Evolutionary conservation across 2,113 vertebrate species (phyloP).

Genomic region (Cyanoderma ruficeps): DNA sequence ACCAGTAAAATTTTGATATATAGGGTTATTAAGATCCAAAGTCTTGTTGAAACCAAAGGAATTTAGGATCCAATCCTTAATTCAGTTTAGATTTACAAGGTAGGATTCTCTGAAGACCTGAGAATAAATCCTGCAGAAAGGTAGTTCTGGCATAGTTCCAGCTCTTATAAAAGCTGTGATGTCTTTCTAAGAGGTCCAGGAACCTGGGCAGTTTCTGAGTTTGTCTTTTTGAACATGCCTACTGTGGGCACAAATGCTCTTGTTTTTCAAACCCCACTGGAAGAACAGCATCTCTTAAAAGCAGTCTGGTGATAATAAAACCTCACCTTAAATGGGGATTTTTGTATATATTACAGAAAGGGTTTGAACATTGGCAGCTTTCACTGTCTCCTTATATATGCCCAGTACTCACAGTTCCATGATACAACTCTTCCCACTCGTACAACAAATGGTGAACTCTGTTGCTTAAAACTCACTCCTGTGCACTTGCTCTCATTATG

Average conservation of each 20-base stretch:
- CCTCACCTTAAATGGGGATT: neutral
- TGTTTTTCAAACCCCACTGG: neutral
- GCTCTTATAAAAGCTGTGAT: neutral
- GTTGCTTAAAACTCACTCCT: neutral
- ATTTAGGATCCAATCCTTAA: slow-evolving; percentile 37
- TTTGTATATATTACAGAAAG: neutral
- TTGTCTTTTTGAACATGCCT: neutral
- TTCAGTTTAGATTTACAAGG: slow-evolving; percentile 39
- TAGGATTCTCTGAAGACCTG: neutral
- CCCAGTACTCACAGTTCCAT: neutral
- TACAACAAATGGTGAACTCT: neutral
- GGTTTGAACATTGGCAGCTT: neutral
- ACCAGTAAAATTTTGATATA: slow-evolving; percentile 10
- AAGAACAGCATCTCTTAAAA: neutral
- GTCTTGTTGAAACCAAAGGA: slow-evolving; percentile 28
- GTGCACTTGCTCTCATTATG: neutral
- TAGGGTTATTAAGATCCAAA: neutral
- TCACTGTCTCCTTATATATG: neutral
- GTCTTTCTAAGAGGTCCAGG: neutral
- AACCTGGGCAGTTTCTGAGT: neutral
- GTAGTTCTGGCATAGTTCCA: neutral
- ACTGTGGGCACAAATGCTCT: neutral
- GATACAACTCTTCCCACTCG: rapidly evolving
- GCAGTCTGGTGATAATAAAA: neutral
- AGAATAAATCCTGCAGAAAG: slow-evolving; percentile 11